phyloP scores from a whole-genome alignment of 2,113 vertebrate species.

The Potamarius usumacintae region DNA sequence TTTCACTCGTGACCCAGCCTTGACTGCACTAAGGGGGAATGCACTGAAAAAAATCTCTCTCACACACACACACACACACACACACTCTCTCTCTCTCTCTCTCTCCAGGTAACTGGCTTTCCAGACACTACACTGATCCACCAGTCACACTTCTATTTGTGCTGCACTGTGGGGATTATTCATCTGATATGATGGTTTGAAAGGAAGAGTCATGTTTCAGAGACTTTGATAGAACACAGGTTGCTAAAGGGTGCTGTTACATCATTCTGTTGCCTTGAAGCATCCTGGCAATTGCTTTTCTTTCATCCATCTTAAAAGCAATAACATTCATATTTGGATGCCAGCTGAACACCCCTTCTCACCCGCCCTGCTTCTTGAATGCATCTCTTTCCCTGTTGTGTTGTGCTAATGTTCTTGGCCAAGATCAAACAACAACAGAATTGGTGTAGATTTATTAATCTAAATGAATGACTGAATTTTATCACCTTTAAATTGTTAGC shows the following conservation, averaged over 20 bases:
- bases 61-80: background rate
- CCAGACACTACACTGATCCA: conserved; percentile 44
- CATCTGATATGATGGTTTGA: conserved; percentile 64
- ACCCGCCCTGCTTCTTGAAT: background rate
- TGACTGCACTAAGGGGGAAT: conserved; percentile 54
- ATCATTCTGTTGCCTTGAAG: conserved; percentile 35
- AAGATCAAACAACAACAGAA: conserved; percentile 28
- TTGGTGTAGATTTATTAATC: conserved; percentile 40
- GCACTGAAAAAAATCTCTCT: conserved; percentile 4
- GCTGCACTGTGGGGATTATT: conserved; percentile 62
- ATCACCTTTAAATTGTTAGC: conserved; percentile 58
- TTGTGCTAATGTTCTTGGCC: conserved; percentile 28
- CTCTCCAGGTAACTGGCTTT: conserved; percentile 46
- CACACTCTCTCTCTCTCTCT: background rate
- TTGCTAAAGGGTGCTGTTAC: conserved; percentile 49
- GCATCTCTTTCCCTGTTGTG: conserved; percentile 19
- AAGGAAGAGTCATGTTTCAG: conserved; percentile 60
- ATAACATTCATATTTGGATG: conserved; percentile 53
- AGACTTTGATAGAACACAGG: conserved; percentile 58
- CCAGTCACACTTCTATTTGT: conserved; percentile 62
- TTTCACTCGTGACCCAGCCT: conserved; percentile 55
- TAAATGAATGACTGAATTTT: conserved; percentile 48
- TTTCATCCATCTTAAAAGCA: conserved; percentile 60
- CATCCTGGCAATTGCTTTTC: conserved; percentile 35
- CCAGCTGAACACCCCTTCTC: background rate